phyloP scores from a whole-genome alignment of 35 echinoderm and acorn worm genomes.

The Ophioderma brevispina region DNA sequence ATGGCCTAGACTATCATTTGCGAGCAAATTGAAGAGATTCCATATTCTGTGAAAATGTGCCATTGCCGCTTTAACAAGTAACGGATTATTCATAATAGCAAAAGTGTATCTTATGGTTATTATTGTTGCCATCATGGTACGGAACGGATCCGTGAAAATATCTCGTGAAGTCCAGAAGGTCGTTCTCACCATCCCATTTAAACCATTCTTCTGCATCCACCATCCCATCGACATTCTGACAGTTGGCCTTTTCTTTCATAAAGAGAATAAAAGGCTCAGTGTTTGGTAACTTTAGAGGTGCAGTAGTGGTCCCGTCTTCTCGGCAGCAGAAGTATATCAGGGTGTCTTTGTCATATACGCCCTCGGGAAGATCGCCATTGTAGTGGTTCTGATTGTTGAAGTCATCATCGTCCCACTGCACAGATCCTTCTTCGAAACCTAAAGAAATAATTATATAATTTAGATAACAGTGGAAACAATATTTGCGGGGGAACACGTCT shows the following conservation, averaged over 20 bases:
- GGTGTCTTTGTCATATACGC: conserved; percentile 69
- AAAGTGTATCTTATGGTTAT: conserved; percentile 27
- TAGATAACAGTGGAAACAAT: too few species aligned
- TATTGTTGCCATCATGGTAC: conserved; percentile 17
- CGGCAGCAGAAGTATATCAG: conserved; percentile 83
- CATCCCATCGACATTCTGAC: conserved; percentile 68
- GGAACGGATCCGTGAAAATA: conserved; percentile 38
- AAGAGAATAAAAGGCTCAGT: conserved; percentile 49
- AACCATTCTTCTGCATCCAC: conserved; percentile 57
- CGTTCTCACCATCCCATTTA: conserved; percentile 64
- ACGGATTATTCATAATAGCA: conserved; percentile 39
- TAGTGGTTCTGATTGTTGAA: conserved; percentile 33
- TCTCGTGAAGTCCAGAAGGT: conserved; percentile 34
- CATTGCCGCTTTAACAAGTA: too few species aligned
- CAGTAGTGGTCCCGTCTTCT: conserved; percentile 34
- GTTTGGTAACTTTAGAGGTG: conserved; percentile 49
- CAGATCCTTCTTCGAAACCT: conserved; percentile 71
- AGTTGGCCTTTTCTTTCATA: conserved; percentile 18
- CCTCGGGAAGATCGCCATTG: conserved; percentile 52
- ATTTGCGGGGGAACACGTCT: too few species aligned
- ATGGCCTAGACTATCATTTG: too few species aligned
- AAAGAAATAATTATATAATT: too few species aligned
- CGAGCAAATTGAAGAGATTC: too few species aligned
- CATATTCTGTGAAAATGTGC: too few species aligned
- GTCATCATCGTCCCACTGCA: conserved; percentile 68